phyloP scores from a whole-genome alignment of 2,888 invertebrate genomes.

The Strigamia maritima region DNA sequence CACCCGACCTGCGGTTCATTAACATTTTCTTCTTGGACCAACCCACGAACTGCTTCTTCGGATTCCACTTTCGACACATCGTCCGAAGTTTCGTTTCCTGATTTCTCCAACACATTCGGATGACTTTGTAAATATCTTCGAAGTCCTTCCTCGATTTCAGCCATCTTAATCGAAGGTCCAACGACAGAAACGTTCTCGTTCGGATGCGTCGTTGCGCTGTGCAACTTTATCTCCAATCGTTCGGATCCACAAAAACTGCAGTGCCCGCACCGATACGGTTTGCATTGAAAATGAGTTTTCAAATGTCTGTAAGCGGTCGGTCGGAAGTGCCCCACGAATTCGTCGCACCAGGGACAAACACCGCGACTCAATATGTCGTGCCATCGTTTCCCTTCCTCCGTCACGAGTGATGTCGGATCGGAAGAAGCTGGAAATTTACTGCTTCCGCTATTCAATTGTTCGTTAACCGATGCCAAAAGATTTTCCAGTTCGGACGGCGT shows the following conservation, averaged over 20 bases:
- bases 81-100: conserved; percentile 9
- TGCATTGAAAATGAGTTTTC: conserved; percentile 37
- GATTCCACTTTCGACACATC: neutral
- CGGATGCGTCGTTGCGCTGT: conserved; percentile 26
- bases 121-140: neutral
- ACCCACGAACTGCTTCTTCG: neutral
- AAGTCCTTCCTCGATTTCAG: conserved; percentile 24
- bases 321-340: conserved; percentile 10
- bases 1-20: too few relatives aligned
- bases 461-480: conserved; percentile 35
- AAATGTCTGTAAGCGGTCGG: conserved; percentile 39
- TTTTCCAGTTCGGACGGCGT: conserved; percentile 40
- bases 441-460: neutral
- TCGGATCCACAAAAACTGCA: conserved; percentile 34
- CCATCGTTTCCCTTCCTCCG: conserved; percentile 40
- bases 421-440: neutral
- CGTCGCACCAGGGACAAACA: conserved; percentile 40
- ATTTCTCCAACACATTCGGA: neutral
- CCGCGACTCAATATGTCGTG: conserved; percentile 37
- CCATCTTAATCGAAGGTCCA: conserved; percentile 11
- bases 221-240: conserved; percentile 31
- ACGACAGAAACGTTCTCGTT: neutral
- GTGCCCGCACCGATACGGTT: conserved; percentile 37
- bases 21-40: neutral
- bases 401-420: conserved; percentile 9